Evolutionary conservation across 2,888 invertebrate genomes (phyloP).

Genomic region (Tolmerus cingulatus): DNA sequence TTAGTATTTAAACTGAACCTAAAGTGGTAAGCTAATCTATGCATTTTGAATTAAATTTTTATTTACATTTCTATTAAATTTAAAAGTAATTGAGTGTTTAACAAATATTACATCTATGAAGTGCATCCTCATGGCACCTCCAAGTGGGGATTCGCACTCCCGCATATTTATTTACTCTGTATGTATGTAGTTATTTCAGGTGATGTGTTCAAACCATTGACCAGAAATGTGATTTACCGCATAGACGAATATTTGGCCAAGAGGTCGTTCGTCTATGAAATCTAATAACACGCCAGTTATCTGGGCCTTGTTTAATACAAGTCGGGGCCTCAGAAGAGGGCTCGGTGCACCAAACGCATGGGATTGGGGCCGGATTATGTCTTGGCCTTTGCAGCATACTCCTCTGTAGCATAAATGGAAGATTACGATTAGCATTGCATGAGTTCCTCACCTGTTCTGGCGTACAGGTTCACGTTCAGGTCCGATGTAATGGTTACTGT

Average conservation of each 20-base stretch:
- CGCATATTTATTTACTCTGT: not conserved
- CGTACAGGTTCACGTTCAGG: slow-evolving; percentile 7
- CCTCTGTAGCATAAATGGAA: not conserved
- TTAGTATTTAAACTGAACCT: too few relatives aligned
- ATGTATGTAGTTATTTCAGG: not conserved
- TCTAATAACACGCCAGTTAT: not conserved
- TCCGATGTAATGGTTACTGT: slow-evolving; percentile 3
- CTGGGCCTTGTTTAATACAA: not conserved
- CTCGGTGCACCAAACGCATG: not conserved
- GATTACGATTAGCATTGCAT: slow-evolving; percentile 30
- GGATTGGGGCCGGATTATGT: not conserved
- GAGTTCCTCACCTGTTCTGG: slow-evolving; percentile 33
- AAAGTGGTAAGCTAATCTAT: not conserved
- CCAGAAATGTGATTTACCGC: not conserved
- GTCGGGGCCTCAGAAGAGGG: not conserved
- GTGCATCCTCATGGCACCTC: not conserved
- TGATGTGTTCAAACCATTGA: not conserved
- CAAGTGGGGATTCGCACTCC: not conserved
- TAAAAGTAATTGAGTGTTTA: not conserved
- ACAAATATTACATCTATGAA: not conserved
- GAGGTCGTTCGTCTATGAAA: not conserved
- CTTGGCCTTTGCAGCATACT: not conserved
- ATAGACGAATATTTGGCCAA: not conserved
- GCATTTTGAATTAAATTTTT: not conserved
- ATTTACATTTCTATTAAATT: not conserved